Evolutionary conservation across 2,113 vertebrate species (phyloP).

Genomic region (Leucoraja erinaceus): DNA sequence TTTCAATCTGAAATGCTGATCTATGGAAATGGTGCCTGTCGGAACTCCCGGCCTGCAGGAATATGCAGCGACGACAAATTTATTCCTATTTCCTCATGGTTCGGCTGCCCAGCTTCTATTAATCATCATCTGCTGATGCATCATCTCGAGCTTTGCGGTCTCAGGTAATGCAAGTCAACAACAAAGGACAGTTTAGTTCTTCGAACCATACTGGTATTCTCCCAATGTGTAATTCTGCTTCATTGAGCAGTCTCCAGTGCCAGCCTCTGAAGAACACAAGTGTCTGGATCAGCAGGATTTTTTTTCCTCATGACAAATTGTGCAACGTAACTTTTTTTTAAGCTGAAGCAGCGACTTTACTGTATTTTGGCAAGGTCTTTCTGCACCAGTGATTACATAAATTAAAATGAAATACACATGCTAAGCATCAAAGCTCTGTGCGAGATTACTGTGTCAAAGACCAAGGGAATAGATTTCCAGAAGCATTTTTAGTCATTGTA

Average conservation of each 20-base stretch:
- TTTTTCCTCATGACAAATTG: slow-evolving; percentile 23
- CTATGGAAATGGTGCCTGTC: neutral
- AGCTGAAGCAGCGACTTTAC: slow-evolving; percentile 28
- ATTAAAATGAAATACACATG: neutral
- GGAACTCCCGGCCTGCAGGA: neutral
- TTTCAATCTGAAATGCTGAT: slow-evolving; percentile 23
- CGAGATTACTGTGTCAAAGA: neutral
- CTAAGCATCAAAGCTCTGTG: neutral
- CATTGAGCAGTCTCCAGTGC: neutral
- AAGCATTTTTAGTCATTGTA: neutral
- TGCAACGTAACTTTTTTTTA: neutral
- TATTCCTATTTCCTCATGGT: neutral
- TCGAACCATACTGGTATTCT: neutral
- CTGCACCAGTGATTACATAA: slow-evolving; percentile 25
- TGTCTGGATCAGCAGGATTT: slow-evolving; percentile 9
- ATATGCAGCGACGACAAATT: neutral
- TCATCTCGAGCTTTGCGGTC: neutral
- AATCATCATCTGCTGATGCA: neutral
- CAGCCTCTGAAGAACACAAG: neutral
- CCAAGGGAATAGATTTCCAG: neutral
- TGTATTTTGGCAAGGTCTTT: slow-evolving; percentile 6
- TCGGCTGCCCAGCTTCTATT: neutral
- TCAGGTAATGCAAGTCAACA: slow-evolving; percentile 15
- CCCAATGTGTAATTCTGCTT: neutral
- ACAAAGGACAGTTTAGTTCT: neutral